Base-by-base conservation (phyloP, 1,140 invertebrate species). In the Ericerus pela region DNA sequence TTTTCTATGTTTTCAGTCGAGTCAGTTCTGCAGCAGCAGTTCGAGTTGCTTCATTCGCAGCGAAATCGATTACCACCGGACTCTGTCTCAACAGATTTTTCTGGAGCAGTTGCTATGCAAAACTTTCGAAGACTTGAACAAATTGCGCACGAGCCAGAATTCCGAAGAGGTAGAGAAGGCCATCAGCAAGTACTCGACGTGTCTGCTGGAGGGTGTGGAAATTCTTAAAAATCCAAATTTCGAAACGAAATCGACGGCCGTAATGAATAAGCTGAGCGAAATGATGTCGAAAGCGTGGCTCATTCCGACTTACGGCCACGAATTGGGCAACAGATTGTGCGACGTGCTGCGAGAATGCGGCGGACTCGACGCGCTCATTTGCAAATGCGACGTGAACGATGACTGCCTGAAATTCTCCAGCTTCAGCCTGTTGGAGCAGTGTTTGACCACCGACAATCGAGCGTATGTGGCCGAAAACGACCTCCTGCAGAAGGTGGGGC, bases 381-480 rank as follows among this genome's bases (percentile, higher is more conserved):
- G 78, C 16, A 88, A 90, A 62, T 91, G 87, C 62, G 76, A 80
- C 2, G 73, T 73, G 1, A 76, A 72, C 41, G 83, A 92, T 64
- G 71, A 76, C 1, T 79, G 84, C 12, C 68, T 92, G 29, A 82
- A 89, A 63, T 90, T 91, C 65, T 81, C 82, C 1, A 88, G 84
- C 36, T 89, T 89, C 1, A 79, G 82, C 62, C 72, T 99, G 0
- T 73, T 99, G 4, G 93, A 97, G 69, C 94, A 99, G 69, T 95
- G 90, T 64, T 72, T 96, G 59, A 94, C 92, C 1, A 88, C 88
- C 0, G 90, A 95, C 68, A 99, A 98, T 69, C 78, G 95, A 60
- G 85, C 87, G 3, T 85, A 94, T 68, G 88, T 99, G 11, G 90
- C 96, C 0, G 82, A 92, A 62, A 83, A 94, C 62, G 94, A 92